These are phyloP conservation scores for Camponotus fellah DNA, from an alignment of 2,888 invertebrate genomes.

Conservation along the genomic window DNA sequence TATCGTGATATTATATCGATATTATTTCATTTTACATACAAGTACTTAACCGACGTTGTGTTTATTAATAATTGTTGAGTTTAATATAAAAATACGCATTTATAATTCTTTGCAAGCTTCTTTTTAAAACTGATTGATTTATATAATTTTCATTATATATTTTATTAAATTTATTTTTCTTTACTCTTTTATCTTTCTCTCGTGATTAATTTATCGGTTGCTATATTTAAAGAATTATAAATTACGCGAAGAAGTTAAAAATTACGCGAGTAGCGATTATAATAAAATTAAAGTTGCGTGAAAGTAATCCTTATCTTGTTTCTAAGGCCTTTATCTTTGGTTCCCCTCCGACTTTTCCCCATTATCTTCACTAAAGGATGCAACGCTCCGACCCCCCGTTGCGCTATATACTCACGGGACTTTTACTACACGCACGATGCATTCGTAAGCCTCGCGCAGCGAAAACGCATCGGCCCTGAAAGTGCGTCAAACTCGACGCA, in stretches of 20 bases:
- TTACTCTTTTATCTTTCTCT: not conserved
- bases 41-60: not conserved
- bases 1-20: not conserved
- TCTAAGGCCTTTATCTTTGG: slow-evolving; percentile 14
- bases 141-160: not conserved
- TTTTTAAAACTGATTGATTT: not conserved
- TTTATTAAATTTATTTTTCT: not conserved
- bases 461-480: slow-evolving; percentile 54
- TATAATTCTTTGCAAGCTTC: not conserved
- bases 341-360: slow-evolving; percentile 35
- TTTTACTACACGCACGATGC: slow-evolving; percentile 57
- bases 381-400: slow-evolving; percentile 36
- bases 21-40: slow-evolving; percentile 6
- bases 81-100: not conserved
- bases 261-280: not conserved
- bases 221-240: not conserved
- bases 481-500: slow-evolving; percentile 55
- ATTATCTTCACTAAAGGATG: slow-evolving; percentile 43
- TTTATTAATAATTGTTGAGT: not conserved
- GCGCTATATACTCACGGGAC: slow-evolving; percentile 40
- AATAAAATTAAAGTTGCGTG: slow-evolving; percentile 6
- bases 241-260: not conserved
- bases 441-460: slow-evolving; percentile 47
- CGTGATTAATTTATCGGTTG: not conserved
- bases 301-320: slow-evolving; percentile 15